Evolutionary conservation across 2,888 invertebrate genomes (phyloP).

Genomic region (Drosophila prolongata): DNA sequence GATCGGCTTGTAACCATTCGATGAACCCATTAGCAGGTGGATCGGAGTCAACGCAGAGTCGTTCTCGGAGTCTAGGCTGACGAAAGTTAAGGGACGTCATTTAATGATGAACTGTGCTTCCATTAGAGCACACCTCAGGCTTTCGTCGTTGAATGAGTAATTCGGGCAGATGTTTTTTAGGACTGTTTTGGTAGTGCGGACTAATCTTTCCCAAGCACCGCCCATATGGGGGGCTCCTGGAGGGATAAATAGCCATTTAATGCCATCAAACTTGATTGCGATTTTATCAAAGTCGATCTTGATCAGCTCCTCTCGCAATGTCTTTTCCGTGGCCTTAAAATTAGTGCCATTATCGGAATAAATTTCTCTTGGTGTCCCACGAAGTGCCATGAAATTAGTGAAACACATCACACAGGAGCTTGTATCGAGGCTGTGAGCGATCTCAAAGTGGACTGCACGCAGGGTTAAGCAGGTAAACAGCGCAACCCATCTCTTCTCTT

Average conservation of each 20-base stretch:
- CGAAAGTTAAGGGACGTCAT: background rate
- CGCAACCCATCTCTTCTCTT: background rate
- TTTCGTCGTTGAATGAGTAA: background rate
- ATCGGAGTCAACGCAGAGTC: background rate
- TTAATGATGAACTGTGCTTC: constrained; percentile 3
- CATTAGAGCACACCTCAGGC: background rate
- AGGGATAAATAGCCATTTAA: background rate
- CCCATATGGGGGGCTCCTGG: background rate
- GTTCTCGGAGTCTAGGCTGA: background rate
- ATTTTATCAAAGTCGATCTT: background rate
- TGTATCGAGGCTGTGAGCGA: background rate
- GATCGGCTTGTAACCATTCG: background rate
- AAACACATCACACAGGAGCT: background rate
- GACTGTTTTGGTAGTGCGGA: background rate
- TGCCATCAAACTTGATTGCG: background rate
- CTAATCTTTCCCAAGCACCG: background rate
- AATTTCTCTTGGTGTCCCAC: background rate
- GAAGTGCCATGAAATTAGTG: no score
- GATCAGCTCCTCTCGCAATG: background rate
- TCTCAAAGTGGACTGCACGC: background rate
- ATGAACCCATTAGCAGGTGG: background rate
- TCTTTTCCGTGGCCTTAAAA: background rate
- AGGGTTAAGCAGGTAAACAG: background rate
- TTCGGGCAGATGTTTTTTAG: background rate
- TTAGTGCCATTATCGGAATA: background rate